Base-by-base conservation (phyloP, 2,888 invertebrate species). In the Helobdella robusta region DNA sequence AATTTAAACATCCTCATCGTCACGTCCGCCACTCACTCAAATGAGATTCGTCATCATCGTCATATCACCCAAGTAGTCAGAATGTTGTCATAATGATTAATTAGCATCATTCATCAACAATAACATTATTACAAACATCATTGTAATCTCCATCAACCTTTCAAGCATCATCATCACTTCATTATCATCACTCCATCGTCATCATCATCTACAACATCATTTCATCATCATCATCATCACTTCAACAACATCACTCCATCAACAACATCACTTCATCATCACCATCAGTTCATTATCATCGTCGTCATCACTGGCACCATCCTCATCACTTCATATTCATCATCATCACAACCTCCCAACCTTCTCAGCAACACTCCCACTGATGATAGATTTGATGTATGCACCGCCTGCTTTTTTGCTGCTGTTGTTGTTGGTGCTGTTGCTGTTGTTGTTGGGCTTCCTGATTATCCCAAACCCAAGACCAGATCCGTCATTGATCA, bases 381-480 rank as follows among this genome's bases (percentile, higher is more conserved):
- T 92, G 67, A 98, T 83, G 44, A 98, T 95, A n/a, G 97, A 97
- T 81, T 98, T 98, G 18, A 98, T 94, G 70, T 98, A 94, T n/a
- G 98, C 97, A 5, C 98, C 97, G 72, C 95, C 94, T 72, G 91
- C 92, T 73, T 94, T n/a, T n/a, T n/a, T n/a, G n/a, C n/a, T n/a
- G n/a, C n/a, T n/a, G n/a, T n/a, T n/a, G n/a, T n/a, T n/a, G n/a
- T n/a, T n/a, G n/a, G n/a, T n/a, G n/a, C n/a, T n/a, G n/a, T n/a
- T n/a, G n/a, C n/a, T n/a, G n/a, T n/a, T n/a, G n/a, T n/a, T n/a
- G n/a, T n/a, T 86, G 5, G 56, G 56, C 36, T 83, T 83, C 18
- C 97, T 97, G 76, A 98, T 93, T 75, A 98, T 98, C 73, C 97
- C 98, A 82, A 98, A 98, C 48, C 98, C 98, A 72, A 98, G 85